phyloP scores from a whole-genome alignment of 2,797 vertebrate species.

The Todus mexicanus region DNA sequence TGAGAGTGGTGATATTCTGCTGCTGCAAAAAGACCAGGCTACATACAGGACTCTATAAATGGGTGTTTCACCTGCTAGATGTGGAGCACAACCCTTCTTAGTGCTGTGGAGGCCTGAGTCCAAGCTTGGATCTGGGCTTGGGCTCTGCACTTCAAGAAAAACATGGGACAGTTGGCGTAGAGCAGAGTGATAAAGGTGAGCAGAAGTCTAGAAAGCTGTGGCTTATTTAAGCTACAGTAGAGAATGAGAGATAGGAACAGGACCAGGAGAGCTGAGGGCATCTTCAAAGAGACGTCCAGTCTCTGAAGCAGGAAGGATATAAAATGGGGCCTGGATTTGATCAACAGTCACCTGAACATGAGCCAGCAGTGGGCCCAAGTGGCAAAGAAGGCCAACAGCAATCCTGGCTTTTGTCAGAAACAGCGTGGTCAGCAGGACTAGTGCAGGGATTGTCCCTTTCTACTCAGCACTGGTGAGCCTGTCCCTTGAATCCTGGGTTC shows the following conservation, averaged over 20 bases:
- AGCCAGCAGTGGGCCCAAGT: no score
- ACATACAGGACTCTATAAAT: not conserved
- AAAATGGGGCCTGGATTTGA: not conserved
- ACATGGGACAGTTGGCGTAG: not conserved
- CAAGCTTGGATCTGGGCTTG: not conserved
- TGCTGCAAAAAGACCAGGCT: not conserved
- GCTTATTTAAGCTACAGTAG: not conserved
- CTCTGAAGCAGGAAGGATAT: not conserved
- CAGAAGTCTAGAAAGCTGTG: not conserved
- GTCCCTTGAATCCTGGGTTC: no score
- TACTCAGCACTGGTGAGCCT: no score
- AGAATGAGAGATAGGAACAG: not conserved
- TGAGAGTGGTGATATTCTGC: not conserved
- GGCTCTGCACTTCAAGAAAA: not conserved
- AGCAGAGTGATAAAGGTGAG: not conserved
- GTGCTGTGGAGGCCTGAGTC: not conserved
- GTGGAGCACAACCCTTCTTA: not conserved
- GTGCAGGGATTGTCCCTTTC: no score
- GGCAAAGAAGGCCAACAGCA: no score
- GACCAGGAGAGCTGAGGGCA: not conserved
- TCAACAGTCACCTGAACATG: no score
- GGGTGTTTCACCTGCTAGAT: not conserved
- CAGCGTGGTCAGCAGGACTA: no score
- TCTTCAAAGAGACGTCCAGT: not conserved
- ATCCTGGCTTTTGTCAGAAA: no score